phyloP scores from a whole-genome alignment of 53 echinoderm and acorn worm species.

The Pentamera pediparva region DNA sequence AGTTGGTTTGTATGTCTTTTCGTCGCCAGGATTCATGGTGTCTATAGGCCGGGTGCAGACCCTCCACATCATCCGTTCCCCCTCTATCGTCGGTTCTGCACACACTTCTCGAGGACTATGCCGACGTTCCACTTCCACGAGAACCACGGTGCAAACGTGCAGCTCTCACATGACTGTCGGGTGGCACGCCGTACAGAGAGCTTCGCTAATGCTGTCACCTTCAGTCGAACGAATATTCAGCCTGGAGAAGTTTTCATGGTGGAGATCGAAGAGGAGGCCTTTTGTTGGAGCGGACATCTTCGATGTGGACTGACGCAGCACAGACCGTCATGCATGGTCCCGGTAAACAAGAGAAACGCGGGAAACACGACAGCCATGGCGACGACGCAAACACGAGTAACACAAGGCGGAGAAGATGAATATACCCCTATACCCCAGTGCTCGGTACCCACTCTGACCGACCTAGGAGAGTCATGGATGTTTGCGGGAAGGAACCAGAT shows the following conservation, averaged over 20 bases:
- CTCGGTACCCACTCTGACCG: constrained; percentile 87
- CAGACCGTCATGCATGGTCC: constrained; percentile 33
- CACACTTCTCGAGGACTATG: too few relatives aligned
- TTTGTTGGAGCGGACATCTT: constrained; percentile 65
- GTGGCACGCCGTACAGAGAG: constrained; percentile 53
- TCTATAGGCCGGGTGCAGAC: too few relatives aligned
- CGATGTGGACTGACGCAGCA: constrained; percentile 64
- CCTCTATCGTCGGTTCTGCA: too few relatives aligned
- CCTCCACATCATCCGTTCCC: too few relatives aligned
- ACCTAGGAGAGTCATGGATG: too few relatives aligned
- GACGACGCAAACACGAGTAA: not conserved
- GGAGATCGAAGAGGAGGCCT: constrained; percentile 59
- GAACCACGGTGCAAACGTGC: constrained; percentile 56
- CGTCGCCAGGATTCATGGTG: too few relatives aligned
- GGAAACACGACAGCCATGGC: too few relatives aligned
- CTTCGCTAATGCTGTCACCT: constrained; percentile 71
- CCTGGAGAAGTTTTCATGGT: constrained; percentile 60
- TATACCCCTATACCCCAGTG: constrained; percentile 69
- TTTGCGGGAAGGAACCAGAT: too few relatives aligned
- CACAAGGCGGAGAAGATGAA: constrained; percentile 17
- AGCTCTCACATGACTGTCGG: constrained; percentile 44
- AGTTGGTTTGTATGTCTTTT: too few relatives aligned
- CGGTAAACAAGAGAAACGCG: too few relatives aligned
- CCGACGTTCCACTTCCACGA: constrained; percentile 57
- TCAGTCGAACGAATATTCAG: constrained; percentile 48